These are phyloP conservation scores for Ictalurus furcatus DNA, from an alignment of 2,113 vertebrate genomes.

Conservation along the genomic window DNA sequence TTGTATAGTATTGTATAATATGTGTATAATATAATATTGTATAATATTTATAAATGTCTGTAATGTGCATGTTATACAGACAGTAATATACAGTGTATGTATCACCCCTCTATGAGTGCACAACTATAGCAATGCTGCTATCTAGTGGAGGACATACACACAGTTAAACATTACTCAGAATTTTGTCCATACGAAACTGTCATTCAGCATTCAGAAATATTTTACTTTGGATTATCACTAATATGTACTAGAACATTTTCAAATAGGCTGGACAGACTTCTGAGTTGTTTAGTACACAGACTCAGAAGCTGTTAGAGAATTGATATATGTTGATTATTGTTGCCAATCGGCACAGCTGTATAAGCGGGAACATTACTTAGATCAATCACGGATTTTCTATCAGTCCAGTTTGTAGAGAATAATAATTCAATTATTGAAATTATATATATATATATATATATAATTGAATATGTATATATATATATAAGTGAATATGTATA, in stretches of 20 bases:
- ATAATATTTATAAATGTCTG: background rate
- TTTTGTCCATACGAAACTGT: background rate
- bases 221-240: background rate
- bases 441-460: too few relatives aligned
- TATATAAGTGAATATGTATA: too few relatives aligned
- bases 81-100: background rate
- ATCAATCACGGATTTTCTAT: background rate
- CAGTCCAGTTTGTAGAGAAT: too few relatives aligned
- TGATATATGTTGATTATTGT: too few relatives aligned
- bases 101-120: background rate
- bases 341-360: background rate
- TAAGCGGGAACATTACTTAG: background rate
- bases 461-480: background rate
- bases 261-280: background rate
- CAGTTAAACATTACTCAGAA: background rate
- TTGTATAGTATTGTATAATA: background rate
- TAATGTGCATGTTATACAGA: background rate
- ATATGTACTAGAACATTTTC: background rate
- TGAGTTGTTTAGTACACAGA: too few relatives aligned
- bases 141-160: slow-evolving; percentile 33
- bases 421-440: background rate
- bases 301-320: too few relatives aligned
- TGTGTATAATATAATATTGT: background rate
- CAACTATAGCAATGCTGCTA: slow-evolving; percentile 13
- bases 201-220: background rate